Conservation (phyloP, 2,113 vertebrate genomes). For the Dissostichus mawsoni region DNA sequence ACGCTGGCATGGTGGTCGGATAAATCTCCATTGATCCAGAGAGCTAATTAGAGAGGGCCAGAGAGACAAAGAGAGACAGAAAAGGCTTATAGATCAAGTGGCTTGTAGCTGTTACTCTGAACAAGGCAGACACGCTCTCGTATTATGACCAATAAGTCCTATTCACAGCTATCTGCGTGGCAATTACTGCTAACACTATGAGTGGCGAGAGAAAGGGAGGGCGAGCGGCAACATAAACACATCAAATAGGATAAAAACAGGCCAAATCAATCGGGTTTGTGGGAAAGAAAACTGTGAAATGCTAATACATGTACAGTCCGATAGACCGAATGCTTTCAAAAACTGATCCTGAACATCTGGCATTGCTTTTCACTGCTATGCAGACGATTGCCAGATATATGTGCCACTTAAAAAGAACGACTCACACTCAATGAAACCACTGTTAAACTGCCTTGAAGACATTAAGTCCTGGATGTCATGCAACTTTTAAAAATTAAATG, state of each 20-base stretch:
- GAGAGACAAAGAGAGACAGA: conserved; percentile 60
- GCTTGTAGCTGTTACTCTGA: conserved; percentile 64
- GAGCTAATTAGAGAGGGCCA: conserved; percentile 69
- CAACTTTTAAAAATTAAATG: too few relatives aligned
- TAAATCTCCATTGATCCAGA: conserved; percentile 57
- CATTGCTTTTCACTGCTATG: too few relatives aligned
- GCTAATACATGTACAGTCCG: background rate
- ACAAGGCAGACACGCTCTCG: conserved; percentile 42
- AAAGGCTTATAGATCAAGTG: conserved; percentile 53
- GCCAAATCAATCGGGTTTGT: background rate
- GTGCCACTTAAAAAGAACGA: too few relatives aligned
- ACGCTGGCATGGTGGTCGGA: conserved; percentile 22
- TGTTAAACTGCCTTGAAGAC: too few relatives aligned
- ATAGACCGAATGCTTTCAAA: background rate
- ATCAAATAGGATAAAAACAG: conserved; percentile 24
- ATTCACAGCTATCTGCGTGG: conserved; percentile 50
- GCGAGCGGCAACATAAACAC: background rate
- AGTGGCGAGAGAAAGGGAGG: background rate
- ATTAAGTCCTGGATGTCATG: too few relatives aligned
- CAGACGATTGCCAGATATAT: too few relatives aligned
- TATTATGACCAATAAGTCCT: conserved; percentile 54
- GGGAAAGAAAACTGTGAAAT: conserved; percentile 11
- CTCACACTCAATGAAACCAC: too few relatives aligned
- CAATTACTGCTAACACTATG: conserved; percentile 45
- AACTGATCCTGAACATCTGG: background rate